Evolutionary conservation across 2,797 vertebrate genomes (phyloP).

Genomic region (Sparus aurata): DNA sequence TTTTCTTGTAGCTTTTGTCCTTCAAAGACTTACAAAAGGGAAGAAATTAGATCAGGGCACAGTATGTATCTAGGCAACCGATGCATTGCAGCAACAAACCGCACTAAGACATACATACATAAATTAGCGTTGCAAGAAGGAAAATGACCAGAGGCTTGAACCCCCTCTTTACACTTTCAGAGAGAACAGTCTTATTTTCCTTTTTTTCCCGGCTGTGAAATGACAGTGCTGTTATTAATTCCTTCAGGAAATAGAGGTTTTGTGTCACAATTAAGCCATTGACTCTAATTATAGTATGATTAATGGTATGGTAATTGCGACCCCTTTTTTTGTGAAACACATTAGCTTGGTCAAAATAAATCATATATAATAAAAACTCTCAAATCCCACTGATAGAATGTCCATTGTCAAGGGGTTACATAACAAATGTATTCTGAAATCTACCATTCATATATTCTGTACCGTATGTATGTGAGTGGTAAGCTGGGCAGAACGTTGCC

Average conservation of each 20-base stretch:
- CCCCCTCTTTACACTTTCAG: conserved; percentile 1
- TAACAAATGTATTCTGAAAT: conserved; percentile 44
- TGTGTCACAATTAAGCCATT: conserved; percentile 83
- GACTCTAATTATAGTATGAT: conserved; percentile 90
- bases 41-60: conserved; percentile 4
- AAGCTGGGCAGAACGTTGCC: no score
- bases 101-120: neutral
- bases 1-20: conserved; percentile 30
- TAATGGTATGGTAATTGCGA: conserved; percentile 89
- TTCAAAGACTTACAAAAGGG: conserved; percentile 8
- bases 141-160: neutral
- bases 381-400: conserved; percentile 54
- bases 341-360: conserved; percentile 83
- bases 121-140: neutral
- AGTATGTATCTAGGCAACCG: conserved; percentile 42
- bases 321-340: conserved; percentile 73
- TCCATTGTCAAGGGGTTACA: conserved; percentile 44
- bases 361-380: conserved; percentile 78
- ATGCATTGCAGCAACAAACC: conserved; percentile 13
- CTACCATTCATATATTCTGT: conserved; percentile 18
- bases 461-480: neutral
- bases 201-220: conserved; percentile 34
- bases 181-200: conserved; percentile 26
- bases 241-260: conserved; percentile 84
- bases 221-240: conserved; percentile 81